Evolutionary conservation across 2,113 vertebrate species (phyloP), one percentile per base, ranked within the genome.

Genomic region (Prunella fulvescens): DNA sequence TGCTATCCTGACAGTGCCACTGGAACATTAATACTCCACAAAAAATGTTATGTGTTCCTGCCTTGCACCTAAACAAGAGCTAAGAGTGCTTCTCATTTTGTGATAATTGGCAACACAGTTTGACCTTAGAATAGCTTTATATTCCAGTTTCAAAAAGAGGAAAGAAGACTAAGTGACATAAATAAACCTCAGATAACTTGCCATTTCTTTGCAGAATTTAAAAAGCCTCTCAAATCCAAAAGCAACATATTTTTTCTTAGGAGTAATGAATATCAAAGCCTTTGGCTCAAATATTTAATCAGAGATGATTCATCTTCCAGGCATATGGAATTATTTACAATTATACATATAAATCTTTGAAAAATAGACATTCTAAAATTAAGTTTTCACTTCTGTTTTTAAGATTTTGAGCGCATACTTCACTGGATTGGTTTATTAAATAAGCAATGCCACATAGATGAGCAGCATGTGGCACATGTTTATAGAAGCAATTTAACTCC

Each of bases 381-480:
- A 22, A 22, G 69, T 65, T 51, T 50, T 14, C 6, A 4, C 4
- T 57, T 66, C 39, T 70, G 1, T 66, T 88, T 53, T 83, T 51
- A 67, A 31, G n/a, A 60, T 35, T 67, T 79, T 76, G 12, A 14
- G 7, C 8, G 40, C 31, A 14, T 22, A 40, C 53, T 12, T 39
- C 56, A 78, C 10, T 57, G 10, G 22, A 53, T 13, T 57, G 7
- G 45, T 76, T 54, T 74, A 50, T 42, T 78, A 77, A 91, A n/a
- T 78, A 54, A 70, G 2, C 5, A 84, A 7, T 40, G 37, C 9
- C 3, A 8, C 18, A 11, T 8, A 31, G 14, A 71, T 2, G 3
- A 91, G 6, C 10, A 44, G 14, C 18, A 35, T 2, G 0, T 20
- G 24, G 5, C 5, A 20, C 0, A 0, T 31, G 4, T 9, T 70